Percentiles rank a stretch among this genome's conserved stretches.
Evolutionary conservation across 2,797 vertebrate genomes (phyloP).

Genomic region (Sebastes nivosus): DNA sequence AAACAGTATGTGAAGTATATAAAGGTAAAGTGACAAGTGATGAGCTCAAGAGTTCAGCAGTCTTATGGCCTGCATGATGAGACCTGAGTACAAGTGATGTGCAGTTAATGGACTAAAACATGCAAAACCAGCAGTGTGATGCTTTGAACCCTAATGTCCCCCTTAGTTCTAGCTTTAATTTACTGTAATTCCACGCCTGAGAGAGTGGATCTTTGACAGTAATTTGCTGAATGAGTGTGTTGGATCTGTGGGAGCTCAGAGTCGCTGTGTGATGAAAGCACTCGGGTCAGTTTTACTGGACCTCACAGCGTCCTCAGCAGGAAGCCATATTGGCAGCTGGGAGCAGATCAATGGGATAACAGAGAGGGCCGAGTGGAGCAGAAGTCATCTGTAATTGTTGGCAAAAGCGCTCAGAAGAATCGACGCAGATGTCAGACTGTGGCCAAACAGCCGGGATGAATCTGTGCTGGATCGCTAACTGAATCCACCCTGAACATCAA

Average conservation of each 20-base stretch:
- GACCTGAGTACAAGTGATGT: background rate
- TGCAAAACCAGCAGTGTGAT: background rate
- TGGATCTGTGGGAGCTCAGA: background rate
- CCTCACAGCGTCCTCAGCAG: background rate
- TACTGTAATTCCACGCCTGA: background rate
- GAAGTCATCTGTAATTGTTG: conserved; percentile 28
- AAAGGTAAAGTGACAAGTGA: too few relatives aligned
- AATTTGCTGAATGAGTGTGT: background rate
- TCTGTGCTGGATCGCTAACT: background rate
- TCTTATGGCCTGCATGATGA: background rate
- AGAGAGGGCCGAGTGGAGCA: conserved; percentile 6
- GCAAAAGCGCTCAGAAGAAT: conserved; percentile 17
- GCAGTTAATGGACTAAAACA: background rate
- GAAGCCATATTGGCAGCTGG: conserved; percentile 17
- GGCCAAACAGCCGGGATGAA: conserved; percentile 13
- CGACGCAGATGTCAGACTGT: conserved; percentile 15
- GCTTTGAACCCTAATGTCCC: background rate
- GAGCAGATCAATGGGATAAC: conserved; percentile 28
- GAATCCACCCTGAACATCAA: background rate
- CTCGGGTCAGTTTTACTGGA: conserved; percentile 11
- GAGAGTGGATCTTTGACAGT: background rate
- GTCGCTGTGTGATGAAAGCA: background rate
- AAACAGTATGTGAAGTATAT: too few relatives aligned
- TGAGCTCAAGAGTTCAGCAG: too few relatives aligned
- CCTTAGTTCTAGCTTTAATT: background rate